Conservation (phyloP, 2,113 vertebrate species). For the Sinocyclocheilus anshuiensis region DNA sequence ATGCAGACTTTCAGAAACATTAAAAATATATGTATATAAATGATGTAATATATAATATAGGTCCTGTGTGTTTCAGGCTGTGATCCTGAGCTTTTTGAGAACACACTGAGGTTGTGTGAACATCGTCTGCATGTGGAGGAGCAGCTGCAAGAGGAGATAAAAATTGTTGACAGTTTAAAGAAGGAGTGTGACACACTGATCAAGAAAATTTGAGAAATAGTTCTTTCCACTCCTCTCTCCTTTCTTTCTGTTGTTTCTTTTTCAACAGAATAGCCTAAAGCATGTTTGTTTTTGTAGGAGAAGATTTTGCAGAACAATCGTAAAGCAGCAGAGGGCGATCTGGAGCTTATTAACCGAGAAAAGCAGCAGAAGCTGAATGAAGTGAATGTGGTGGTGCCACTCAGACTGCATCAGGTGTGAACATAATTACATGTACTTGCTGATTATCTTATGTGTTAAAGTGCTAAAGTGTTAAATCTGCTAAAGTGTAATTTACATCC, state of each 20-base stretch:
- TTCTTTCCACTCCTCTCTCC: background rate
- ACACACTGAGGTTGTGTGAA: conserved; percentile 81
- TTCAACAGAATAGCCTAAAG: background rate
- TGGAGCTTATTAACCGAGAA: conserved; percentile 86
- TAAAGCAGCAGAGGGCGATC: conserved; percentile 70
- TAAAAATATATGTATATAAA: too few relatives aligned
- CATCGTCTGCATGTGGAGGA: conserved; percentile 82
- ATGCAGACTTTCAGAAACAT: too few relatives aligned
- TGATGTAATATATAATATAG: too few relatives aligned
- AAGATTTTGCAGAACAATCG: conserved; percentile 75
- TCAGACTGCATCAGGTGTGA: conserved; percentile 88
- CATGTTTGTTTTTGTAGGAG: conserved; percentile 67
- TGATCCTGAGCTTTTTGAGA: conserved; percentile 76
- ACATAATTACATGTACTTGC: background rate
- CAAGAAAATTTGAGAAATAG: conserved; percentile 78
- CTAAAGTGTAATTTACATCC: background rate
- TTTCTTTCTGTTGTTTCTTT: background rate
- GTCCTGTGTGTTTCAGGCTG: conserved; percentile 77
- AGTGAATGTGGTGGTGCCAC: conserved; percentile 83
- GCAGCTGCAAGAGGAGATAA: conserved; percentile 81
- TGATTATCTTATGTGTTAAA: background rate
- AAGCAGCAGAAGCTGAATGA: conserved; percentile 89
- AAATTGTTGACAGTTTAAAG: conserved; percentile 76
- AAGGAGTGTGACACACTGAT: conserved; percentile 77
- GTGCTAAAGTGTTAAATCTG: background rate